phyloP scores from a whole-genome alignment of 2,797 vertebrate genomes.

The Myotis pilosus region DNA sequence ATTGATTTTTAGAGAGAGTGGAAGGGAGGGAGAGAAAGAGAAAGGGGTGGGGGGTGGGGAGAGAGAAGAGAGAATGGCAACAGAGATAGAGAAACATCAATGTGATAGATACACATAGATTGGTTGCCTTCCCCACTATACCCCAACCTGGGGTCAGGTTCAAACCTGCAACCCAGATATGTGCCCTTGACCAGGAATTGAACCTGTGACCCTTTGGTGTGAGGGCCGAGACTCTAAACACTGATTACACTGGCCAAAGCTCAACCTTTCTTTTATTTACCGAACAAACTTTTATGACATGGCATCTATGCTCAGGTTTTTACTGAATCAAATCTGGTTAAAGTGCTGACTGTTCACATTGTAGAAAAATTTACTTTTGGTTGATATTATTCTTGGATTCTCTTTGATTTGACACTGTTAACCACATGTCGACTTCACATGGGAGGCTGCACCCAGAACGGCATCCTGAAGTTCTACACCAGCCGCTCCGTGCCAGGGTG shows the following conservation, averaged over 20 bases:
- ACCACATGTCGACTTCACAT: background rate
- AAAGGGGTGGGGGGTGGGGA: no score
- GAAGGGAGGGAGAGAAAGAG: background rate
- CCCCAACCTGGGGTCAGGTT: background rate
- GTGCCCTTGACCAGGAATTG: background rate
- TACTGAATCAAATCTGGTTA: background rate
- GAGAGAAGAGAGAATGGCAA: no score
- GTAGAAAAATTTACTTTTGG: background rate
- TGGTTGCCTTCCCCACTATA: background rate
- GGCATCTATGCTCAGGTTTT: background rate
- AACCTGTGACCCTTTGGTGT: background rate
- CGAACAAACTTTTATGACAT: background rate
- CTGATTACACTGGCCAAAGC: background rate
- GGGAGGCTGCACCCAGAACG: no score
- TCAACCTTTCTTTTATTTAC: background rate
- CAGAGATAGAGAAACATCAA: background rate
- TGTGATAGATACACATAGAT: background rate
- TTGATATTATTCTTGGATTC: background rate
- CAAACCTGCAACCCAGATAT: background rate
- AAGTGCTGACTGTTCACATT: background rate
- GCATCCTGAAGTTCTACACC: no score
- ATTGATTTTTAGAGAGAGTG: background rate
- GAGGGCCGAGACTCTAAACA: background rate
- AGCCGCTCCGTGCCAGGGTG: no score
- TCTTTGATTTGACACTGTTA: background rate